Percentiles rank a stretch among this genome's conserved stretches.
Conservation (phyloP, 2,797 vertebrate genomes). For the Acanthopagrus latus region DNA sequence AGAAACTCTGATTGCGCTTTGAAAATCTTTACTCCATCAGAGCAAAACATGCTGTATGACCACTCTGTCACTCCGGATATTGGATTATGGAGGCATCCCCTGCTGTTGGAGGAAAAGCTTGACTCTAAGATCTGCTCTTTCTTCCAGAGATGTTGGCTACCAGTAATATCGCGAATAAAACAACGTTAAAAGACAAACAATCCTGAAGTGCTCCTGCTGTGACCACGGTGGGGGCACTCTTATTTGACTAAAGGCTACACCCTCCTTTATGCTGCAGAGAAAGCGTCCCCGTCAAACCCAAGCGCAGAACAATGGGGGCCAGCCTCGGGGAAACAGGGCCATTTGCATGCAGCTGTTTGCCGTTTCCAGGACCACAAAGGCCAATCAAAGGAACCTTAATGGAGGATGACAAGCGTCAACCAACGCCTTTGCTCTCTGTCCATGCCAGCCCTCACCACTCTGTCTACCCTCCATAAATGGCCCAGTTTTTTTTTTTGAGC, state of each 20-base stretch:
- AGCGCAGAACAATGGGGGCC: conserved; percentile 92
- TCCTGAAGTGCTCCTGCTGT: conserved; percentile 86
- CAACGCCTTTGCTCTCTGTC: conserved; percentile 83
- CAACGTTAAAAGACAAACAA: conserved; percentile 87
- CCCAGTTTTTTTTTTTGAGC: conserved; percentile 51
- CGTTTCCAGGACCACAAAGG: conserved; percentile 94
- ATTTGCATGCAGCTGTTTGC: conserved; percentile 99
- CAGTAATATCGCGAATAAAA: conserved; percentile 83
- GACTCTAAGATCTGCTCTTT: conserved; percentile 86
- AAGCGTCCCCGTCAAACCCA: conserved; percentile 92
- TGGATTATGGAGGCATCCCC: conserved; percentile 84
- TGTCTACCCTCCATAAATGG: conserved; percentile 70
- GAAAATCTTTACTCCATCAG: conserved; percentile 72
- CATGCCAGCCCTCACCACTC: conserved; percentile 73
- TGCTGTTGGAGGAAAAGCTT: conserved; percentile 82
- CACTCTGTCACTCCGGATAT: conserved; percentile 75
- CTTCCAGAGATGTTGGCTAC: conserved; percentile 87
- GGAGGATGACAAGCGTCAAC: conserved; percentile 90
- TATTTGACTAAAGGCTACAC: conserved; percentile 89
- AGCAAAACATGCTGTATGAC: conserved; percentile 72
- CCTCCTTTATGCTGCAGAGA: conserved; percentile 87
- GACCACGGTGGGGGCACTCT: conserved; percentile 88
- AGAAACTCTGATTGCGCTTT: conserved; percentile 53
- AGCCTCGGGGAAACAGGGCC: conserved; percentile 87
- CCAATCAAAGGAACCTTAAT: conserved; percentile 92